Percentiles rank a stretch among this genome's conserved stretches.
Evolutionary conservation across 2,888 invertebrate genomes (phyloP).

Genomic region (Malachius bipustulatus): DNA sequence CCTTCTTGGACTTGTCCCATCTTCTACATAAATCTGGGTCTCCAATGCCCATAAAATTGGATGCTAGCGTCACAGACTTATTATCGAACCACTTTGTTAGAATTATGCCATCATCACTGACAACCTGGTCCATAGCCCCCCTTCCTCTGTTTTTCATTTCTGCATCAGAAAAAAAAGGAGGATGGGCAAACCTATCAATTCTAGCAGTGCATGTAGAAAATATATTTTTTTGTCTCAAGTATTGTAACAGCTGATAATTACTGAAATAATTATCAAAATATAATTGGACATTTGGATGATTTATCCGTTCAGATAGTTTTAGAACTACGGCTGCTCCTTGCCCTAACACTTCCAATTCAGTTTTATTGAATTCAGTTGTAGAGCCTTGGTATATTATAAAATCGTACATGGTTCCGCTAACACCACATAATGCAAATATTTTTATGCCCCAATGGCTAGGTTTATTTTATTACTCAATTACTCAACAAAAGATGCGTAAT

Average conservation of each 20-base stretch:
- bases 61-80: neutral
- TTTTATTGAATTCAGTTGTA: conserved; percentile 1
- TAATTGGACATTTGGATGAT: neutral
- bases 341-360: neutral
- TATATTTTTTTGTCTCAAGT: too few species aligned
- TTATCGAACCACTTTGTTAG: conserved; percentile 1
- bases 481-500: too few species aligned
- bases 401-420: neutral
- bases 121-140: conserved; percentile 1
- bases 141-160: neutral
- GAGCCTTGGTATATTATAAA: neutral
- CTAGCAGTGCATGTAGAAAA: neutral
- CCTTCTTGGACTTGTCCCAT: conserved; percentile 3
- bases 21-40: neutral
- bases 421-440: conserved; percentile 1
- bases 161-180: neutral
- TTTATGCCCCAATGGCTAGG: conserved; percentile 1
- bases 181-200: neutral
- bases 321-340: neutral
- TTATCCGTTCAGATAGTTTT: conserved; percentile 1
- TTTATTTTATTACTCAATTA: too few species aligned
- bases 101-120: neutral
- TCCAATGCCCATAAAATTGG: neutral
- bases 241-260: conserved; percentile 2
- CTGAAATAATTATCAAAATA: conserved; percentile 2